Evolutionary conservation across 2,113 vertebrate genomes (phyloP), one percentile per base, ranked within the genome.

Genomic region (Callopanchax toddi): DNA sequence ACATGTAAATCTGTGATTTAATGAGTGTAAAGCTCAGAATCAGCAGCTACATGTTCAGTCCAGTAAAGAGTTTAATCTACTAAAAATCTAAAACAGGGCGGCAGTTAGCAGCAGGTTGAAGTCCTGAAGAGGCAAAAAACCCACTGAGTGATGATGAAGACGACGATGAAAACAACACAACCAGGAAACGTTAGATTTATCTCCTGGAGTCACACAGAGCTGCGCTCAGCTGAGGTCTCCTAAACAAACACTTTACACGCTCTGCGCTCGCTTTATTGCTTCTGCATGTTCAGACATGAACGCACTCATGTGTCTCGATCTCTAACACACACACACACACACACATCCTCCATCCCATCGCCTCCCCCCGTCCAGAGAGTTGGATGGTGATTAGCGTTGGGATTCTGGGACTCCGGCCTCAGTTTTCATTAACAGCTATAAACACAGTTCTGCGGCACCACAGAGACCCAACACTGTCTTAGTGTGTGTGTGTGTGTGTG

Each of bases 401-500:
- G 87, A 88, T 79, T 81, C 42, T 69, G 88, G 86, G 84, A 86
- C 78, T 82, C 58, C 18, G 76, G 85, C 79, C 79, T 85, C 71
- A 85, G 80, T 83, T 87, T 88, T 87, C 85, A 87, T 89, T 88
- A 86, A 86, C 85, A 87, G 78, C 83, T 79, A 87, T 84, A 78
- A 80, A 86, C 83, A 87, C 78, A 88, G 86, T 88, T 88, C 57
- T 81, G 69, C 81, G 64, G 74, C 60, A 82, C 78, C 70, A 5
- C 48, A 1, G 78, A 83, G 82, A 78, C 74, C 60, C 25, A 78
- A 71, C 71, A 67, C 74, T 67, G 66, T 75, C 3, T 16, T 12
- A 22, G 23, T 67, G 67, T 18, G 55, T 60, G 59, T 26, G 63
- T 52, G 42, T 26, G 23, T 67, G 67, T 16, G 55, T 60, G 58